Conservation (phyloP, 2,888 invertebrate genomes). For the Dicranocentrus wangi region DNA sequence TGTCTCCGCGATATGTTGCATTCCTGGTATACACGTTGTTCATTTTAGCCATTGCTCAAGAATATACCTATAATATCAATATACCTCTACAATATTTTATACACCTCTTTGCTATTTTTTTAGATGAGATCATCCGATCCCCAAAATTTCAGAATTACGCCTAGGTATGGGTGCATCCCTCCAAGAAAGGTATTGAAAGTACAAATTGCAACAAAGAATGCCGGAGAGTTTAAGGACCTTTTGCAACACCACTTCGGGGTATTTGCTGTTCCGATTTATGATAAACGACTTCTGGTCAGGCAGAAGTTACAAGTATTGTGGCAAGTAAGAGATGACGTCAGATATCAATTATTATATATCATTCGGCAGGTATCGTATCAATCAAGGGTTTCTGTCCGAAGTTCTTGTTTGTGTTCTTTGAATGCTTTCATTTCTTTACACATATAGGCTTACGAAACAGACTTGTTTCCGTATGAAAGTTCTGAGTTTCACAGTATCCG, state of each 20-base stretch:
- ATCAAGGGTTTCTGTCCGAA: not conserved
- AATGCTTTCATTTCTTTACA: not conserved
- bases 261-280: conserved; percentile 35
- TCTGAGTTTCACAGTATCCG: conserved; percentile 32
- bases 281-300: conserved; percentile 18
- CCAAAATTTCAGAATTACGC: not conserved
- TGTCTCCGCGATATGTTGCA: not conserved
- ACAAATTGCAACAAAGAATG: not conserved
- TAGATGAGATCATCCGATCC: conserved; percentile 15
- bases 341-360: not conserved
- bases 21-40: conserved; percentile 14
- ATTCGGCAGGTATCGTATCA: no score
- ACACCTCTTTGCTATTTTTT: not conserved
- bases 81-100: not conserved
- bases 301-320: conserved; percentile 22
- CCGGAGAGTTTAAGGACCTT: not conserved
- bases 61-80: not conserved
- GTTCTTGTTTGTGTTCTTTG: not conserved
- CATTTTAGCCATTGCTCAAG: no score
- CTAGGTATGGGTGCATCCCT: not conserved
- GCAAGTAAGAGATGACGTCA: not conserved
- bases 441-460: conserved; percentile 41
- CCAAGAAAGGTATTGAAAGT: conserved; percentile 5
- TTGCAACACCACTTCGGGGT: conserved; percentile 22
- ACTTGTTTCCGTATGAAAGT: conserved; percentile 25